A percentile compares a stretch with the other conserved stretches of the same genome.
These are phyloP conservation scores for Dryobotodes eremita DNA, from an alignment of 2,888 invertebrate genomes.

Conservation along the genomic window DNA sequence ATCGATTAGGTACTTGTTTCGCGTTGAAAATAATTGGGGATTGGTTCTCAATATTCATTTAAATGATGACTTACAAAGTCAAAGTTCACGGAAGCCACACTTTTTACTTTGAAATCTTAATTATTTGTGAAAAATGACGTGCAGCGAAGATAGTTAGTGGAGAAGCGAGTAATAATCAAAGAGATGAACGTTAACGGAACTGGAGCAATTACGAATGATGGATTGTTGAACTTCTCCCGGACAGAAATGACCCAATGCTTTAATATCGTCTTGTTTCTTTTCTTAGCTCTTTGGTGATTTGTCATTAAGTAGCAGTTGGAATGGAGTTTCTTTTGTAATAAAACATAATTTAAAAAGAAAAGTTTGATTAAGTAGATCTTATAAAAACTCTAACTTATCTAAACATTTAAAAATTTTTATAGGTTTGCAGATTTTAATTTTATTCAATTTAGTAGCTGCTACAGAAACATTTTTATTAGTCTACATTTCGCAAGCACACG, in stretches of 20 bases:
- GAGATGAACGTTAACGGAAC: slow-evolving; percentile 80
- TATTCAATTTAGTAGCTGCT: slow-evolving; percentile 17
- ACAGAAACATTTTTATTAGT: slow-evolving; percentile 28
- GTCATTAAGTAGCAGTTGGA: slow-evolving; percentile 73
- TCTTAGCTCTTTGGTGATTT: slow-evolving; percentile 79
- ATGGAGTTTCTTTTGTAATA: slow-evolving; percentile 40
- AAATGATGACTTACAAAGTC: slow-evolving; percentile 12
- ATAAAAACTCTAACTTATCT: too few relatives aligned
- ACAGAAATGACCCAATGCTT: slow-evolving; percentile 83
- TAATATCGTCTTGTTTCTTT: slow-evolving; percentile 85
- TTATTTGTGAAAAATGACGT: slow-evolving; percentile 49
- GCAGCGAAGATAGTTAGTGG: slow-evolving; percentile 46
- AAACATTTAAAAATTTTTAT: background rate
- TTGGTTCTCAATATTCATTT: slow-evolving; percentile 1
- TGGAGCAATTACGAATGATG: slow-evolving; percentile 87
- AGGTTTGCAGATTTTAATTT: slow-evolving; percentile 9
- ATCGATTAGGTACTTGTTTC: slow-evolving; percentile 18
- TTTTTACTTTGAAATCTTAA: slow-evolving; percentile 30
- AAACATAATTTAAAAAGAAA: slow-evolving; percentile 21
- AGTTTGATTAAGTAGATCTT: slow-evolving; percentile 1
- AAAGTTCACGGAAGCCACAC: background rate
- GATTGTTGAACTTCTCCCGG: slow-evolving; percentile 83
- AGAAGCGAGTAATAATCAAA: slow-evolving; percentile 79
- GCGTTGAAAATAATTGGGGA: slow-evolving; percentile 13
- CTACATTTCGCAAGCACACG: slow-evolving; percentile 40